Evolutionary conservation across 2,113 vertebrate genomes (phyloP).

Genomic region (Scortum barcoo): DNA sequence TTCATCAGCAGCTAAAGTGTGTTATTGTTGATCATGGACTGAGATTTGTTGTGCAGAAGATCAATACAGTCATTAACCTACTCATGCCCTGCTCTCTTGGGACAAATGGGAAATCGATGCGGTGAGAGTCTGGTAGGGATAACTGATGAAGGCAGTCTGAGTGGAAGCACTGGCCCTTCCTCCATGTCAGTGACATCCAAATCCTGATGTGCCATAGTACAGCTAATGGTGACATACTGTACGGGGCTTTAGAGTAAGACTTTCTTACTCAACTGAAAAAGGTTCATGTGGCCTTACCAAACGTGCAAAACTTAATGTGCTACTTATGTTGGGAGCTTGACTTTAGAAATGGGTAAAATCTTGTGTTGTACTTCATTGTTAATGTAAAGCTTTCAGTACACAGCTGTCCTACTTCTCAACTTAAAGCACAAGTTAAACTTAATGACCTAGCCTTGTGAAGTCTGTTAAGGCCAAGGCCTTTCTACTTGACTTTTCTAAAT

Average conservation of each 20-base stretch:
- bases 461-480: neutral
- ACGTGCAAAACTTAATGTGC: neutral
- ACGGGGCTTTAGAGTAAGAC: neutral
- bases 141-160: neutral
- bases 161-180: neutral
- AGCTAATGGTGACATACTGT: neutral
- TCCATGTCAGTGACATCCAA: neutral
- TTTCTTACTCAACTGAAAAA: neutral
- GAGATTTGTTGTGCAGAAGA: constrained; percentile 4
- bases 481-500: neutral
- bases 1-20: neutral
- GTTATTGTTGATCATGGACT: neutral
- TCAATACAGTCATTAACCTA: constrained; percentile 12
- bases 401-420: neutral
- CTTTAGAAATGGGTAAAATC: too few species aligned
- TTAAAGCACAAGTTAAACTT: neutral
- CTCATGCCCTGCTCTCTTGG: neutral
- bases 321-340: neutral
- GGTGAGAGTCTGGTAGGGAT: neutral
- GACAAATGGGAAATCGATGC: neutral
- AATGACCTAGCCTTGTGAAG: neutral
- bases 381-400: neutral
- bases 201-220: neutral
- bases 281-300: neutral
- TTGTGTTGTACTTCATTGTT: too few species aligned